Evolutionary conservation across 2,888 invertebrate species (phyloP).

Genomic region (Conomelus anceps): DNA sequence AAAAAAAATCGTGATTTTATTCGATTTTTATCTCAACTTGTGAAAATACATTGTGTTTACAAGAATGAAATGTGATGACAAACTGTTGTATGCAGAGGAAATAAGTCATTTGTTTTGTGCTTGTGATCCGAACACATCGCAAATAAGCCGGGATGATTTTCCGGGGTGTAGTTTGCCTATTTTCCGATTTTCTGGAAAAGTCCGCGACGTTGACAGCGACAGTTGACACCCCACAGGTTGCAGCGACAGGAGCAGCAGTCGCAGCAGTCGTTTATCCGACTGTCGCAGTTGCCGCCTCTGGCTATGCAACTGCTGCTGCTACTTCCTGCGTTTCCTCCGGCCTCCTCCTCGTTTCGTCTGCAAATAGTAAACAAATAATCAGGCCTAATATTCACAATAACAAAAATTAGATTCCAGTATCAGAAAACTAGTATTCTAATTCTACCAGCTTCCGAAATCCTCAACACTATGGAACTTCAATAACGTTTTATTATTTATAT

Average conservation of each 20-base stretch:
- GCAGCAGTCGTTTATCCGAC: conserved; percentile 78
- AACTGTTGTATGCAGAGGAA: neutral
- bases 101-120: neutral
- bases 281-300: conserved; percentile 77
- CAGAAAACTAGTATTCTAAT: too few species aligned
- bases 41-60: neutral
- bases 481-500: too few species aligned
- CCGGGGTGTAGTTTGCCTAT: conserved; percentile 13
- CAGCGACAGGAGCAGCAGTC: conserved; percentile 79
- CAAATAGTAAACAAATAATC: neutral
- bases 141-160: conserved; percentile 29
- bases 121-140: neutral
- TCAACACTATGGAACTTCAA: too few species aligned
- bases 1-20: neutral
- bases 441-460: too few species aligned
- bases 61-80: neutral
- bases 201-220: conserved; percentile 80
- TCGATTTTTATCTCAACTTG: neutral
- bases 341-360: neutral
- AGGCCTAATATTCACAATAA: neutral
- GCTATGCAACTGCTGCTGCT: conserved; percentile 52
- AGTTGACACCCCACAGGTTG: conserved; percentile 84
- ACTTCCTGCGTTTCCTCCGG: neutral
- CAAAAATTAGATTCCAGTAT: too few species aligned
- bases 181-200: conserved; percentile 69